Percentiles rank a stretch among this genome's conserved stretches.
phyloP scores from a whole-genome alignment of 2,113 vertebrate species.

The Bungarus multicinctus region DNA sequence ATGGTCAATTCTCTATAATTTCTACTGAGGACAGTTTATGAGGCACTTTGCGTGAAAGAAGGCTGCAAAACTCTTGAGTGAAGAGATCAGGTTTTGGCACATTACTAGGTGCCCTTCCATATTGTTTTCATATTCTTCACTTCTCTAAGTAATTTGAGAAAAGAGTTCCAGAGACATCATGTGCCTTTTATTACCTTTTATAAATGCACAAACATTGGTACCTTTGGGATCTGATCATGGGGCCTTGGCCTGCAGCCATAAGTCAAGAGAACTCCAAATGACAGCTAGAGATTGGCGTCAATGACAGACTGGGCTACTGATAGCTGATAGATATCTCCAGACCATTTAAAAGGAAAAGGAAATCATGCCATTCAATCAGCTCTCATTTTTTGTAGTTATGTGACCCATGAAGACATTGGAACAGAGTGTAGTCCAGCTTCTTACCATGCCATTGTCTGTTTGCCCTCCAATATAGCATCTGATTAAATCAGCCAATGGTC shows the following conservation, averaged over 20 bases:
- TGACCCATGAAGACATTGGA: background rate
- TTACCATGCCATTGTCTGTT: background rate
- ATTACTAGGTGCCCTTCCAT: background rate
- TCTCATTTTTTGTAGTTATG: background rate
- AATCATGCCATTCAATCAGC: background rate
- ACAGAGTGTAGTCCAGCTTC: background rate
- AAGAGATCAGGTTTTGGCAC: background rate
- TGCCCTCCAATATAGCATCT: background rate
- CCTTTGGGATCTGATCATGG: background rate
- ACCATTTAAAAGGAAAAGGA: background rate
- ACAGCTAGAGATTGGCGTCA: background rate
- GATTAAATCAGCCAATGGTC: background rate
- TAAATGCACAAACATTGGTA: background rate
- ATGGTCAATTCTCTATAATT: background rate
- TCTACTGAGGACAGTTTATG: background rate
- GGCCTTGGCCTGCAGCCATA: background rate
- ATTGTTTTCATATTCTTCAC: background rate
- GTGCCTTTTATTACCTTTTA: background rate
- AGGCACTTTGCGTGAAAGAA: constrained; percentile 20
- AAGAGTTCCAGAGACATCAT: background rate
- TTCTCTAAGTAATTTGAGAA: background rate
- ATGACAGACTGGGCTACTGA: background rate
- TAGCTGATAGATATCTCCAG: background rate
- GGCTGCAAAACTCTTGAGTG: background rate
- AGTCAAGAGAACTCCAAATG: background rate